These are phyloP conservation scores for Podarcis lilfordi DNA, from an alignment of 2,797 vertebrate genomes.

Conservation along the genomic window DNA sequence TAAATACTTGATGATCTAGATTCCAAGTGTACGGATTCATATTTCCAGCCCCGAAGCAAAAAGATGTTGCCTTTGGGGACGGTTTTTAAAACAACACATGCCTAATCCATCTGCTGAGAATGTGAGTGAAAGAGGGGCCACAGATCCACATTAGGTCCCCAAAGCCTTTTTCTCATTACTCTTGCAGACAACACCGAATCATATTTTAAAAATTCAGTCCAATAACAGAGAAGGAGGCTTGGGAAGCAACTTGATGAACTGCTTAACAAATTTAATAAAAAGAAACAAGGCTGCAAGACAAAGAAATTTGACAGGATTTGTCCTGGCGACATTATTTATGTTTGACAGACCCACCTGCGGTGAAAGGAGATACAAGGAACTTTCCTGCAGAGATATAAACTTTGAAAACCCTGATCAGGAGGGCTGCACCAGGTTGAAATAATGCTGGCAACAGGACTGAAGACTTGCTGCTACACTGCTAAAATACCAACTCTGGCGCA, in stretches of 20 bases:
- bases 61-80: conserved; percentile 73
- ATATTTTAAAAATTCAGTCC: conserved; percentile 53
- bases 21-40: conserved; percentile 68
- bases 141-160: conserved; percentile 58
- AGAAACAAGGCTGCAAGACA: conserved; percentile 54
- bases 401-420: conserved; percentile 48
- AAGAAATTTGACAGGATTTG: conserved; percentile 36
- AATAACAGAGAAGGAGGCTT: conserved; percentile 67
- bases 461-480: conserved; percentile 36
- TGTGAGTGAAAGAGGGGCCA: conserved; percentile 55
- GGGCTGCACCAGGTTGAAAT: conserved; percentile 36
- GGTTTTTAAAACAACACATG: conserved; percentile 73
- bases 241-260: conserved; percentile 65
- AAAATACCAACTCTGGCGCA: not conserved
- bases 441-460: conserved; percentile 39
- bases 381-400: conserved; percentile 56
- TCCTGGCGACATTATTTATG: conserved; percentile 57
- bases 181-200: conserved; percentile 71
- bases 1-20: conserved; percentile 73
- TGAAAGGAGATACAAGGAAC: conserved; percentile 45
- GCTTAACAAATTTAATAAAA: conserved; percentile 69
- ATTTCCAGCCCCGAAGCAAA: conserved; percentile 74
- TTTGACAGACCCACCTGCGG: conserved; percentile 60
- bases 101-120: conserved; percentile 57
- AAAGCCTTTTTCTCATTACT: conserved; percentile 72